A percentile compares a stretch with the other conserved stretches of the same genome.
Evolutionary conservation across 1,140 invertebrate genomes (phyloP).

Genomic region (Platyura marginata): DNA sequence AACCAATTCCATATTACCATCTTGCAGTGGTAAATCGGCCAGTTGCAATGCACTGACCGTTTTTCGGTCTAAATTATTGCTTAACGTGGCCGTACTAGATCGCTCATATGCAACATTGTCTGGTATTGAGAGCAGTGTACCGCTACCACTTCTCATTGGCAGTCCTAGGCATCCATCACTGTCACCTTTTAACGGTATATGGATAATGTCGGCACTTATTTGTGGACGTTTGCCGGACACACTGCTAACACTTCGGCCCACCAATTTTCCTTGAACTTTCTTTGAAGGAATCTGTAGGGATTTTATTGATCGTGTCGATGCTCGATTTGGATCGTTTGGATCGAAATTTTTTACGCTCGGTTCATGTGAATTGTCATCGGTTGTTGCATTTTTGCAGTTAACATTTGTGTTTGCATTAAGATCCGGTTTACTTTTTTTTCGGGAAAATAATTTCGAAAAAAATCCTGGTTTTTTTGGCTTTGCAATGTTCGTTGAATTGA

Average conservation of each 20-base stretch:
- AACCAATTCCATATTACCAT: slow-evolving; percentile 23
- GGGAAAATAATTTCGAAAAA: slow-evolving; percentile 45
- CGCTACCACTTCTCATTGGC: slow-evolving; percentile 14
- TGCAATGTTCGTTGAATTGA: slow-evolving; percentile 25
- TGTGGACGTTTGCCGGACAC: slow-evolving; percentile 31
- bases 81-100: slow-evolving; percentile 19
- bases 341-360: slow-evolving; percentile 15
- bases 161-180: slow-evolving; percentile 17
- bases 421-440: slow-evolving; percentile 25
- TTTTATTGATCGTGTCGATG: slow-evolving; percentile 13
- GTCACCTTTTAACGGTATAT: slow-evolving; percentile 38
- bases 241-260: slow-evolving; percentile 33
- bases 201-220: slow-evolving; percentile 28
- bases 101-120: slow-evolving; percentile 12
- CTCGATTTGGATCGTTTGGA: slow-evolving; percentile 14
- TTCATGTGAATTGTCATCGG: slow-evolving; percentile 13
- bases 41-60: slow-evolving; percentile 22
- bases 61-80: slow-evolving; percentile 15
- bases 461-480: slow-evolving; percentile 38
- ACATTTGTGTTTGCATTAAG: slow-evolving; percentile 8
- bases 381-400: slow-evolving; percentile 6
- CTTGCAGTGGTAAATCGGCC: slow-evolving; percentile 20
- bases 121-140: background rate
- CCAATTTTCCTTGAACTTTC: slow-evolving; percentile 19
- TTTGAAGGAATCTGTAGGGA: slow-evolving; percentile 10